These are phyloP conservation scores for Poeciliopsis occidentalis DNA, from an alignment of 2,113 vertebrate species.

Conservation along the genomic window DNA sequence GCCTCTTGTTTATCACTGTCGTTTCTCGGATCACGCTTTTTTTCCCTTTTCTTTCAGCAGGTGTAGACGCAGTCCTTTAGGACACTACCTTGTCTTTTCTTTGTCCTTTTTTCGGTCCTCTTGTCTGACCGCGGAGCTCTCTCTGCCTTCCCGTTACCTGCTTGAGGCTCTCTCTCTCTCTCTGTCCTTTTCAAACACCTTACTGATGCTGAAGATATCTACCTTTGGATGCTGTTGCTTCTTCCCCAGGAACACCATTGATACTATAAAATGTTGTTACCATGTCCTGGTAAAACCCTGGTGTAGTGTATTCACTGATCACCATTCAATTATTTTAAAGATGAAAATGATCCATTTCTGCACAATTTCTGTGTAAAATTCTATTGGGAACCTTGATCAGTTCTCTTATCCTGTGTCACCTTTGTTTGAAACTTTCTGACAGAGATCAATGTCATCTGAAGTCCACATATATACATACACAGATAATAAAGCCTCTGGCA, in stretches of 20 bases:
- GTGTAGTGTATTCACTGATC: neutral
- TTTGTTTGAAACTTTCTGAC: slow-evolving; percentile 50
- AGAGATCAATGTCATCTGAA: slow-evolving; percentile 40
- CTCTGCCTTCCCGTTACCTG: neutral
- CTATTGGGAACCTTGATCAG: slow-evolving; percentile 50
- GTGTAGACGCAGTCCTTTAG: no score
- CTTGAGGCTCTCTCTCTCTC: neutral
- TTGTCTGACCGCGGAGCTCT: no score
- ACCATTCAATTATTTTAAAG: neutral
- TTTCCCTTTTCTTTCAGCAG: no score
- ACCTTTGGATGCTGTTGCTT: neutral
- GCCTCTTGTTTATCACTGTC: no score
- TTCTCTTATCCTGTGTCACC: slow-evolving; percentile 57
- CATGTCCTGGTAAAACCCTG: neutral
- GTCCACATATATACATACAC: slow-evolving; percentile 3
- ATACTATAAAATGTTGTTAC: neutral
- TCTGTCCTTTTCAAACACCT: neutral
- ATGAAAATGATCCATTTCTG: no score
- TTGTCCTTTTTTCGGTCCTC: no score
- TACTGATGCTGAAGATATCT: neutral
- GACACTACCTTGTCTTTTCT: no score
- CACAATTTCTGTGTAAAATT: neutral
- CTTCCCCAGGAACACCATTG: neutral
- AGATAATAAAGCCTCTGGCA: neutral
- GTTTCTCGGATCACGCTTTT: no score